Base-by-base conservation (phyloP, 2,797 vertebrate genomes). In the Lagocephalus sceleratus region DNA sequence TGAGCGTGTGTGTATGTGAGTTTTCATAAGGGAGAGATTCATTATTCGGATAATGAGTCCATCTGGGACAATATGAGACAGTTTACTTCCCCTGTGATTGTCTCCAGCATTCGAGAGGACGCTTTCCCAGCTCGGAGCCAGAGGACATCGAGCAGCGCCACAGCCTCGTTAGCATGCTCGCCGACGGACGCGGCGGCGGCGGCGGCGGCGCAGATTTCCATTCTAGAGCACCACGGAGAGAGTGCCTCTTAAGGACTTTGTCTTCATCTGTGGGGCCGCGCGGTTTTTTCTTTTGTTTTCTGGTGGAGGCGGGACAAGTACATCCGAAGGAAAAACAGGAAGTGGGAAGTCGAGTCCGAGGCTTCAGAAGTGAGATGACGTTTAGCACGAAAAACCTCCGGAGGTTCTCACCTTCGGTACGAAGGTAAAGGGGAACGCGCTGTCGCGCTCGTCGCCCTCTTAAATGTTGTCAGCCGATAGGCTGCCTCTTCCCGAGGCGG, bases 41-140 rank as follows among this genome's bases (percentile, higher is more conserved):
- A 66, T 84, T 77, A 79, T 71, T 73, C 23, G 40, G 75, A 79
- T 87, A 87, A 87, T 85, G 84, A 85, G 81, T 83, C 76, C 81
- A 56, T 76, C 72, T 69, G 82, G 85, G 84, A 84, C 74, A 56
- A 53, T 66, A 75, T 61, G 70, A 80, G 73, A 82, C 75, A 73
- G 81, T 79, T 82, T 74, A 73, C 65, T 66, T 68, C 71, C 75
- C 69, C 52, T 11, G 69, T 78, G 78, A 65, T 78, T 9, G 25
- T 73, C 62, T 82, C 60, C 55, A 55, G 55, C 46, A 42, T 76
- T 75, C 57, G 60, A 70, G 67, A 78, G 64, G 72, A 76, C 75
- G 63, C 44, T 65, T 40, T 57, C 67, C 52, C 64, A 56, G 63
- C 62, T 59, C 12, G 8, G 51, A 81, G 62, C 49, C 58, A 41